These are phyloP conservation scores for Atta colombica DNA, from an alignment of 1,140 invertebrate genomes.

Conservation along the genomic window DNA sequence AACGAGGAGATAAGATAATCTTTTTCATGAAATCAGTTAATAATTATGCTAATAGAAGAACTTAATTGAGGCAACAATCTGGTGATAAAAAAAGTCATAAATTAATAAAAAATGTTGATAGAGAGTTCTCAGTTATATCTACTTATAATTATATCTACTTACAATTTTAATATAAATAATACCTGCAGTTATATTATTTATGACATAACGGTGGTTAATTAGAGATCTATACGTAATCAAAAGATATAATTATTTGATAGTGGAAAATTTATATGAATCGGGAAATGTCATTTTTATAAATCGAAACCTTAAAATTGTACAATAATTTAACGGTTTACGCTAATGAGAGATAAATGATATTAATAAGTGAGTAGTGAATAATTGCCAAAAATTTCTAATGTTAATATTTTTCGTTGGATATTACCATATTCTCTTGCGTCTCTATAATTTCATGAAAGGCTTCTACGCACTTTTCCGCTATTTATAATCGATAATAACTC, in stretches of 20 bases:
- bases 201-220: neutral
- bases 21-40: neutral
- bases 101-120: neutral
- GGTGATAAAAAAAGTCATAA: neutral
- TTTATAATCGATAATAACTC: constrained; percentile 9
- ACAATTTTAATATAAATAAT: neutral
- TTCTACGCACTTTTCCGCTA: constrained; percentile 11
- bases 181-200: constrained; percentile 12
- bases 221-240: neutral
- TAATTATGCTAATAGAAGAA: neutral
- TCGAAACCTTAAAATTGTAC: neutral
- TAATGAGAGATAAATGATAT: neutral
- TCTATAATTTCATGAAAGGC: constrained; percentile 14
- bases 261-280: neutral
- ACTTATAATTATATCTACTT: neutral
- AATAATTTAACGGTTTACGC: neutral
- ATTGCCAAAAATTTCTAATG: neutral
- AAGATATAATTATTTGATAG: neutral
- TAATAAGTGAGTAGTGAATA: constrained; percentile 8
- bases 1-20: constrained; percentile 11
- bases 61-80: neutral
- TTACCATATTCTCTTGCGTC: neutral
- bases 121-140: neutral
- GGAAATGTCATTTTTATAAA: neutral
- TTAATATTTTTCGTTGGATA: neutral